Evolutionary conservation across 2,797 vertebrate genomes (phyloP).

Genomic region (Labeo calbasu): DNA sequence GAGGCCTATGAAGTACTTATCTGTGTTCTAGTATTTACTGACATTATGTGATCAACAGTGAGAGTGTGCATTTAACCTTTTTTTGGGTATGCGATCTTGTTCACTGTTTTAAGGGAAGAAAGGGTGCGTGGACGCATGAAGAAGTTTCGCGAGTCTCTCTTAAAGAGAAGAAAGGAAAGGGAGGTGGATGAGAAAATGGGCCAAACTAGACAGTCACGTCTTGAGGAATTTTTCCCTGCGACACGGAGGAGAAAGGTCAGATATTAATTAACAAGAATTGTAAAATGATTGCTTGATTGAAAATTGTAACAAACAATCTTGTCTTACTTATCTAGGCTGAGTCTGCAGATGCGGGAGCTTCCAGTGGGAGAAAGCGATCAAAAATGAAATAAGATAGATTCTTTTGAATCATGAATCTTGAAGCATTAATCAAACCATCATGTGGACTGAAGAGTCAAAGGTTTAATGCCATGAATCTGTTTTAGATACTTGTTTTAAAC

Average conservation of each 20-base stretch:
- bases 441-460: background rate
- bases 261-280: background rate
- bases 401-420: background rate
- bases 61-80: background rate
- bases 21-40: background rate
- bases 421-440: background rate
- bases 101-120: conserved; percentile 66
- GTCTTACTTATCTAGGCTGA: conserved; percentile 51
- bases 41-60: background rate
- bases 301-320: conserved; percentile 34
- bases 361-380: conserved; percentile 65
- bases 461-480: background rate
- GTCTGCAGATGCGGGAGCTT: conserved; percentile 52
- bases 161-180: conserved; percentile 64
- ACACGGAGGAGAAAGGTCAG: conserved; percentile 73
- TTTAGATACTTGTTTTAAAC: background rate
- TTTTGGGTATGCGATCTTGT: background rate
- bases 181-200: conserved; percentile 62
- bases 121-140: conserved; percentile 72
- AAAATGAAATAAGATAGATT: conserved; percentile 64
- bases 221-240: conserved; percentile 75
- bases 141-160: conserved; percentile 69
- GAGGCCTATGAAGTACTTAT: conserved; percentile 73
- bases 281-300: background rate
- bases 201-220: conserved; percentile 66